Base-by-base conservation (phyloP, 1,140 invertebrate genomes). In the Drosophila parvula region DNA sequence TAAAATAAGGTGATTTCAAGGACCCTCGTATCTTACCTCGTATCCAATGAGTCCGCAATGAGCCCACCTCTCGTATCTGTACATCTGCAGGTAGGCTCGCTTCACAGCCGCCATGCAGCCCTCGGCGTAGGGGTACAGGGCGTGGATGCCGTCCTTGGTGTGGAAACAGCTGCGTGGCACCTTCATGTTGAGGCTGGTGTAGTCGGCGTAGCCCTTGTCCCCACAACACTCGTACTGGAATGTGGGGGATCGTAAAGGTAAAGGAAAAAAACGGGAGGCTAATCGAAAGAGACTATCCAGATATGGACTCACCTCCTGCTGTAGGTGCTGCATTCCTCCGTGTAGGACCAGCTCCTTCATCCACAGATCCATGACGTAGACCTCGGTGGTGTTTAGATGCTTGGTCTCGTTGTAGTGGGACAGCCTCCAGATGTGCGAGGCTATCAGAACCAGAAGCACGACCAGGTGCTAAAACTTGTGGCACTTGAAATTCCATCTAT, bases 201-300 rank as follows among this genome's bases (percentile, higher is more conserved):
- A 91, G 38, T 91, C 90, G 16, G 50, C 16, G 50, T 18, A 79
- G 28, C 83, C 77, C 11, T 78, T 63, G 41, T 78, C 57, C 16
- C 90, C 90, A 22, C 90, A 91, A 63, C 90, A 91, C 47, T 88
- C 71, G 16, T 91, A 91, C 90, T 91, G n/a, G 0, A 41, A 14
- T 14, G 1, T 36, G 12, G n/a, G n/a, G n/a, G n/a, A n/a, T n/a
- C n/a, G 0, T 0, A 10, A 6, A 30, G 11, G 1, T 5, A 22
- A n/a, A 6, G 0, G 11, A 34, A 9, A 11, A 9, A 6, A 12
- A 14, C 18, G 5, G 18, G n/a, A 14, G 6, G 12, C 16, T 7
- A 32, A n/a, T 10, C 9, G 6, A 34, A 6, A 5, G 6, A 9
- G 11, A 11, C 4, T 40, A 34, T 34, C 14, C 5, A n/a, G 32